Percentiles rank a stretch among this genome's conserved stretches.
Evolutionary conservation across 1,140 invertebrate genomes (phyloP).

Genomic region (Drosophila ercepeae): DNA sequence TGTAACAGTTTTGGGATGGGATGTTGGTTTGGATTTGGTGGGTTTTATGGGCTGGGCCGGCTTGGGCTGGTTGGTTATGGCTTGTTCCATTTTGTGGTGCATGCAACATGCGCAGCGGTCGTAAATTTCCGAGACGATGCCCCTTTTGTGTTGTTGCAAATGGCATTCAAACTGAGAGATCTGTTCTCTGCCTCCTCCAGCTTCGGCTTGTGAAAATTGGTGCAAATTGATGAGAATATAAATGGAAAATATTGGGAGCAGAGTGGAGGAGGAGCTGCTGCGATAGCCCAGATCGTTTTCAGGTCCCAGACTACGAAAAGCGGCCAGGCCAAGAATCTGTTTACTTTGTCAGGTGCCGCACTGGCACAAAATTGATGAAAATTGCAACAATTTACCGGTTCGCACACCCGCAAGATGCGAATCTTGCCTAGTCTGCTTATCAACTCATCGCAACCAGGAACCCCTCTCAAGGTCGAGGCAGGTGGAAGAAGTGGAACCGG

Average conservation of each 20-base stretch:
- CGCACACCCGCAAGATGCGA: constrained; percentile 38
- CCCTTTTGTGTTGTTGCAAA: constrained; percentile 69
- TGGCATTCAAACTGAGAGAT: constrained; percentile 34
- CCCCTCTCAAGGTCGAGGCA: constrained; percentile 53
- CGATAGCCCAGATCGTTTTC: constrained; percentile 5
- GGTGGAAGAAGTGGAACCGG: constrained; percentile 10
- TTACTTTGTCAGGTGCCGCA: constrained; percentile 42
- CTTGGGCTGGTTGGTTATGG: neutral
- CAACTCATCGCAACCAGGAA: constrained; percentile 13
- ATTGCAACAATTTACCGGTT: constrained; percentile 40
- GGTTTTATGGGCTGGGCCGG: constrained; percentile 15
- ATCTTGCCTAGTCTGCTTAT: constrained; percentile 19
- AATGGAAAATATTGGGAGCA: constrained; percentile 23
- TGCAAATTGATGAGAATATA: constrained; percentile 52
- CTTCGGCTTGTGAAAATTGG: constrained; percentile 26
- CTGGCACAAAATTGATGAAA: constrained; percentile 40
- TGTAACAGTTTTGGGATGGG: constrained; percentile 55
- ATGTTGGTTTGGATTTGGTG: constrained; percentile 3
- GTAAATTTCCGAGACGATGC: constrained; percentile 61
- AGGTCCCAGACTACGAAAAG: neutral
- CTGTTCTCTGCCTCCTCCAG: constrained; percentile 1
- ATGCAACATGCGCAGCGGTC: constrained; percentile 50
- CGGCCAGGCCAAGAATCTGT: constrained; percentile 20
- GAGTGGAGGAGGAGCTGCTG: constrained; percentile 10
- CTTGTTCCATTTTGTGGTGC: constrained; percentile 7